Base-by-base conservation (phyloP, 1,140 invertebrate species). In the Drosophila guanche region DNA sequence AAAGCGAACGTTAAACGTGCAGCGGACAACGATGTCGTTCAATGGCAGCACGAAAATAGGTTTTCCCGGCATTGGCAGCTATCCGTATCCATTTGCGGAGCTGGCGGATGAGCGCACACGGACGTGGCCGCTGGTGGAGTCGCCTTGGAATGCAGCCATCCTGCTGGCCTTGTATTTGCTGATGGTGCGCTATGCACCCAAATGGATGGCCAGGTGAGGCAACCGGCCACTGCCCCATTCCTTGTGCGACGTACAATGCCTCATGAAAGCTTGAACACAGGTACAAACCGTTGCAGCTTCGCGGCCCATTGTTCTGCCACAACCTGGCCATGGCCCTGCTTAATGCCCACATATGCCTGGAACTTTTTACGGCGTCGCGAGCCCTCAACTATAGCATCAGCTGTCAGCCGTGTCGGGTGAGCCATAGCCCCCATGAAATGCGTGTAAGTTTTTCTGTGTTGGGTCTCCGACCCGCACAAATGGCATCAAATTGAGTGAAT, bases 41-140 rank as follows among this genome's bases (percentile, higher is more conserved):
- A 43, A 67, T 53, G 50, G 27, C 40, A 79, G 54, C n/a, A 58
- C 61, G 12, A 47, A 48, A 47, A 68, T 65, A 55, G 71, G 48
- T 37, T 33, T 33, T 8, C 54, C 8, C 54, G 52, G 47, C 50
- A 52, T 37, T 37, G 47, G 22, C 27, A 60, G 61, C 37, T 83
- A 70, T 62, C 60, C 60, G 4, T 83, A 56, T 42, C 52, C 52
- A 3, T 74, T 67, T 50, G 77, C 74, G 4, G 83, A 74, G 25
- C 43, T 78, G 55, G 73, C 55, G 8, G 81, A 86, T 54, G 70
- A 88, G 70, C 93, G 97, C 91, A 97, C 97, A 45, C 95, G 94
- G 93, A 95, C 95, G 92, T 97, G 97, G 97, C 94, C 95, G 0
- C 91, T 98, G 68, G 97, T 98, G 58, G 95, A 96, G 57, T 97